Percentiles rank a stretch among this genome's conserved stretches.
Evolutionary conservation across 2,797 vertebrate genomes (phyloP).

Genomic region (Crypturellus tataupa): DNA sequence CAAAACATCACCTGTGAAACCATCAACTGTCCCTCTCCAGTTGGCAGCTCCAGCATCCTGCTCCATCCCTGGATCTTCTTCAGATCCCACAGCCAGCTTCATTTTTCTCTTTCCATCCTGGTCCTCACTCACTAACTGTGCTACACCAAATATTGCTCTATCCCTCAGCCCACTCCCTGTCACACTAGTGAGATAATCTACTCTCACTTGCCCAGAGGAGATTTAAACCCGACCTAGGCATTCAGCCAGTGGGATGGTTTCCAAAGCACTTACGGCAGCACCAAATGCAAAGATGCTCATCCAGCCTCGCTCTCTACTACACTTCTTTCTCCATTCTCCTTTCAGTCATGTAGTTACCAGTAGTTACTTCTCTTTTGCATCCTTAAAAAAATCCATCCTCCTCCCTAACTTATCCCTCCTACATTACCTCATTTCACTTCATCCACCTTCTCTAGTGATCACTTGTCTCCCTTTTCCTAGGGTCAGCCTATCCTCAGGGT

Average conservation of each 20-base stretch:
- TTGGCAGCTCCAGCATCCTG: not conserved
- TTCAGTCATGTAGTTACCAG: not conserved
- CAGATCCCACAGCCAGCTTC: conserved; percentile 7
- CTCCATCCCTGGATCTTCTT: conserved; percentile 13
- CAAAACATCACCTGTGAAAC: not conserved
- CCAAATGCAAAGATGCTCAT: conserved; percentile 25
- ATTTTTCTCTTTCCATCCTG: not conserved
- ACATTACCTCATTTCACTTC: not conserved
- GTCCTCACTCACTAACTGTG: not conserved
- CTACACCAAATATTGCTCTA: not conserved
- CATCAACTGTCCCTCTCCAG: not conserved
- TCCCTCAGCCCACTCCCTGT: conserved; percentile 28
- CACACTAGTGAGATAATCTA: conserved; percentile 30
- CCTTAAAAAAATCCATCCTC: not conserved
- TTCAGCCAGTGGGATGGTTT: conserved; percentile 10
- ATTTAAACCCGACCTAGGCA: conserved; percentile 45
- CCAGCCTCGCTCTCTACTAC: not conserved
- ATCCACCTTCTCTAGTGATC: not conserved
- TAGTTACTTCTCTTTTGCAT: not conserved
- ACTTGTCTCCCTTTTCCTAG: not conserved
- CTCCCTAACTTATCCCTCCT: not conserved
- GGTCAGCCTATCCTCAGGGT: not conserved
- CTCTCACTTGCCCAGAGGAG: not conserved
- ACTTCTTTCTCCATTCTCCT: not conserved
- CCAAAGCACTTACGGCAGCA: not conserved